Percentiles rank a stretch among this genome's conserved stretches.
Evolutionary conservation across 2,888 invertebrate genomes (phyloP).

Genomic region (Prenolepis imparis): DNA sequence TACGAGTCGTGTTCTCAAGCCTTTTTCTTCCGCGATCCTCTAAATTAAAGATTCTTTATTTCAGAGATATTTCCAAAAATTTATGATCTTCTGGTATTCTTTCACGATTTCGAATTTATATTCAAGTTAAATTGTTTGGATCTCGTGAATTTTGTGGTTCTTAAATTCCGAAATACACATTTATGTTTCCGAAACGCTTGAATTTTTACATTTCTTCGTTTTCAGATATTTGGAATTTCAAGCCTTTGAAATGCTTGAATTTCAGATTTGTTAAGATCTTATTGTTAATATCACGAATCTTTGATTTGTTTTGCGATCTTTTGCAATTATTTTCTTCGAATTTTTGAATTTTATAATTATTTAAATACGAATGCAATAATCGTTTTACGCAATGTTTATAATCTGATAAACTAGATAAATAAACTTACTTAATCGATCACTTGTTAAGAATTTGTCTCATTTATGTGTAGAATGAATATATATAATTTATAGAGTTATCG

Average conservation of each 20-base stretch:
- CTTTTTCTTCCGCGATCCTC: background rate
- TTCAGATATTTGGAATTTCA: background rate
- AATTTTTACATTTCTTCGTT: background rate
- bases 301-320: too few relatives aligned
- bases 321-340: background rate
- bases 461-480: too few relatives aligned
- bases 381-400: background rate
- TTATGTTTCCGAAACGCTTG: background rate
- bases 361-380: background rate
- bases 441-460: slow-evolving; percentile 1
- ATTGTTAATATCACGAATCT: background rate
- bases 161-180: background rate
- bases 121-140: background rate
- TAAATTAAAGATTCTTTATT: background rate
- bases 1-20: background rate
- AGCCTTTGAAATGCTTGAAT: background rate
- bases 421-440: background rate
- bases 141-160: background rate
- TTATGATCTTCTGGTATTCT: background rate
- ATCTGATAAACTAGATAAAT: background rate
- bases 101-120: background rate
- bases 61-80: background rate
- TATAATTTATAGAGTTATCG: background rate
- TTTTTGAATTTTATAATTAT: background rate
- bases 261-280: background rate